Percentiles rank a stretch among this genome's conserved stretches.
These are phyloP conservation scores for Tetragonula clypearis DNA, from an alignment of 1,140 invertebrate species.

Conservation along the genomic window DNA sequence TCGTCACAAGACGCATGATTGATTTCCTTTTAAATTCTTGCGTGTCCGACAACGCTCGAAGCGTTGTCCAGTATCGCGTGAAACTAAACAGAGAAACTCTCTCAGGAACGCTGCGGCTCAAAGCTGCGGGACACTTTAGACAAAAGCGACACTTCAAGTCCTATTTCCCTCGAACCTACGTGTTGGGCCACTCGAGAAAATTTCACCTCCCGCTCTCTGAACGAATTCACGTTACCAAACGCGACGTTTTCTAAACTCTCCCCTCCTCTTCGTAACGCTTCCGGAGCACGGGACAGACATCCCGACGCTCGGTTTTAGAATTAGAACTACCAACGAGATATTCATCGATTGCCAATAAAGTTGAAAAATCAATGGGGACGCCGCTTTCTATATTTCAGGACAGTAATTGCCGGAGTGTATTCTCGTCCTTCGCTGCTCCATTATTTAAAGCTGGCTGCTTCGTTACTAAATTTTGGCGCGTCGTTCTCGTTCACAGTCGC, in stretches of 20 bases:
- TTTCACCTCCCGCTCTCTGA: not conserved
- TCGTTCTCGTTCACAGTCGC: too few species aligned
- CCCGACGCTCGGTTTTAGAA: not conserved
- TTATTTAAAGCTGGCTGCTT: not conserved
- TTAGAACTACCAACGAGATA: not conserved
- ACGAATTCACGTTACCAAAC: not conserved
- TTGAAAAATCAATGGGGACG: not conserved
- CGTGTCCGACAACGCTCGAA: not conserved
- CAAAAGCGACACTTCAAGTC: constrained; percentile 16
- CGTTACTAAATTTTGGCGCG: not conserved
- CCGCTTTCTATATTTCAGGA: not conserved
- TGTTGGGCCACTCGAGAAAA: constrained; percentile 21
- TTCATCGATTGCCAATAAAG: constrained; percentile 1
- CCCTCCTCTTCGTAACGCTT: too few species aligned
- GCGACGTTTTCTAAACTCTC: too few species aligned
- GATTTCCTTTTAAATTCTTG: not conserved
- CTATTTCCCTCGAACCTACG: not conserved
- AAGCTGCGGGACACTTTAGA: constrained; percentile 7
- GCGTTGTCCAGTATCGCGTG: not conserved
- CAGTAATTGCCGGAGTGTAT: not conserved
- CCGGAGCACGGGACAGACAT: not conserved
- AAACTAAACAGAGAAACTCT: constrained; percentile 32
- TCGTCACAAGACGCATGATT: not conserved
- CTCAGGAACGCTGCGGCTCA: not conserved
- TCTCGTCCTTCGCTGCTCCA: not conserved